These are phyloP conservation scores for Thunnus albacares DNA, from an alignment of 2,797 vertebrate species.

Conservation along the genomic window DNA sequence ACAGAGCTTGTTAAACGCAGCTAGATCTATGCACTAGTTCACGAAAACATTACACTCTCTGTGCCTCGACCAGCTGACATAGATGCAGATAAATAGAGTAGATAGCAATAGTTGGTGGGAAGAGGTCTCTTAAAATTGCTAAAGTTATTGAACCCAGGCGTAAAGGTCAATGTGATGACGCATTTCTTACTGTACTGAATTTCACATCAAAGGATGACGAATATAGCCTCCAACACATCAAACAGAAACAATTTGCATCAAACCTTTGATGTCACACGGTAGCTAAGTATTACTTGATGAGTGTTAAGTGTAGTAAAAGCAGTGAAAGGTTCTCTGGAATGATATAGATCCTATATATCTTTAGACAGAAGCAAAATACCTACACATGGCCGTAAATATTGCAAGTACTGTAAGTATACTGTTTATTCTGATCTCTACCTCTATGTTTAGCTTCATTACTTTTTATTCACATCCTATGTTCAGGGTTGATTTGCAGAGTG, in stretches of 20 bases:
- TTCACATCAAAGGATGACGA: constrained; percentile 14
- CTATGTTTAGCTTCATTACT: background rate
- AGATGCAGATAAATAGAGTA: background rate
- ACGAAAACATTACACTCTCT: background rate
- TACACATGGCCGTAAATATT: background rate
- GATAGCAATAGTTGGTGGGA: background rate
- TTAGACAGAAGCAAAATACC: constrained; percentile 16
- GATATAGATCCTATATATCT: constrained; percentile 7
- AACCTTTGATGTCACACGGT: constrained; percentile 19
- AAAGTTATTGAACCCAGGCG: constrained; percentile 12
- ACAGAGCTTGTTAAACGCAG: background rate
- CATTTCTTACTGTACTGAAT: constrained; percentile 8
- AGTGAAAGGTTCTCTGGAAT: background rate
- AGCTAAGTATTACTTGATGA: constrained; percentile 29
- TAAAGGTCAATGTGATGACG: constrained; percentile 14
- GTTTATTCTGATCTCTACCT: background rate
- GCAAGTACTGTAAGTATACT: no score
- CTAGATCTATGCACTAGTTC: background rate
- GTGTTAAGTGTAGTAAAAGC: constrained; percentile 40
- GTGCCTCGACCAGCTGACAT: background rate
- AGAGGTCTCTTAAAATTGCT: constrained; percentile 6
- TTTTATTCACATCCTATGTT: background rate
- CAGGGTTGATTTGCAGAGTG: background rate
- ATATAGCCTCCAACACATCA: constrained; percentile 24
- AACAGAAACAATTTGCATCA: constrained; percentile 12